Evolutionary conservation across 2,888 invertebrate genomes (phyloP).

Genomic region (Standfussiana lucernea): DNA sequence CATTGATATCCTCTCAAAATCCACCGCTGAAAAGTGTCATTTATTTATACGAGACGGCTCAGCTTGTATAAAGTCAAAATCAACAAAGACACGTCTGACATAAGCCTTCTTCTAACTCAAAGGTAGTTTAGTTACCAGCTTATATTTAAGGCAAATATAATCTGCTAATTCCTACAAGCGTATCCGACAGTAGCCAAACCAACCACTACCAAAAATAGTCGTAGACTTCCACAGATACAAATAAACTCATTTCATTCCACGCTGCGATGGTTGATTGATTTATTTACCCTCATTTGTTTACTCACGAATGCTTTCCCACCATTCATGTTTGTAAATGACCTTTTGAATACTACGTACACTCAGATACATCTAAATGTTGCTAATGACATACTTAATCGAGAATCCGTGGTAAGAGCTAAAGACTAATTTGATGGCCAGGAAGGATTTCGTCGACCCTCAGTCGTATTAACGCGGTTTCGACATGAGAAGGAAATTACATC

Average conservation of each 20-base stretch:
- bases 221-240: conserved; percentile 23
- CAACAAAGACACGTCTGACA: conserved; percentile 30
- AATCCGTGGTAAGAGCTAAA: conserved; percentile 62
- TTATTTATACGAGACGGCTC: background rate
- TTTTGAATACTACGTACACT: conserved; percentile 30
- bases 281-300: conserved; percentile 56
- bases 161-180: conserved; percentile 69
- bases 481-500: conserved; percentile 81
- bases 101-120: conserved; percentile 25
- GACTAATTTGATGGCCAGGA: conserved; percentile 79
- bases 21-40: background rate
- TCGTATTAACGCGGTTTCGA: conserved; percentile 81
- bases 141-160: conserved; percentile 69
- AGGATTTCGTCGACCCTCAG: conserved; percentile 79
- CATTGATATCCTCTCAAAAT: background rate
- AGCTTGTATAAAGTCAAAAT: conserved; percentile 25
- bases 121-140: conserved; percentile 68
- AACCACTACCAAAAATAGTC: conserved; percentile 58
- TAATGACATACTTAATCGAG: conserved; percentile 56
- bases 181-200: conserved; percentile 33
- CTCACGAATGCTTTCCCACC: conserved; percentile 30
- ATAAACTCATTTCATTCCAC: conserved; percentile 44
- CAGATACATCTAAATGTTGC: conserved; percentile 24
- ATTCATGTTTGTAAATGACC: conserved; percentile 33
- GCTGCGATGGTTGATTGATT: conserved; percentile 58